Conservation (phyloP, 2,888 invertebrate species). For the Ligdia adustata region DNA sequence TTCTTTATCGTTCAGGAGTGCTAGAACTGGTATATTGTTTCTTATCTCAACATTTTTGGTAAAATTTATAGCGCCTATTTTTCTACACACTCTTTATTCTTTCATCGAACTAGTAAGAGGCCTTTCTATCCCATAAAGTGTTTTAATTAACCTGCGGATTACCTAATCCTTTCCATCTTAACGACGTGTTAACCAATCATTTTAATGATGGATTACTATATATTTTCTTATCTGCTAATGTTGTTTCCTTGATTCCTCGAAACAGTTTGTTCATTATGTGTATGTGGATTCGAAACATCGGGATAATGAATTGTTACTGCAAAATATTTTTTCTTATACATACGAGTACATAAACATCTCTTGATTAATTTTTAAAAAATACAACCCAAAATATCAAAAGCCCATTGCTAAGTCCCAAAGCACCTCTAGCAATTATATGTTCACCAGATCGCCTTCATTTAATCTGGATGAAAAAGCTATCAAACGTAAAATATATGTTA, state of each 20-base stretch:
- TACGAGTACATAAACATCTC: too few relatives aligned
- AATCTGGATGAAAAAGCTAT: slow-evolving; percentile 44
- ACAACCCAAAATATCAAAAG: too few relatives aligned
- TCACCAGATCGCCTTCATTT: slow-evolving; percentile 46
- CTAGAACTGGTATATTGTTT: too few relatives aligned
- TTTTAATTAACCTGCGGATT: slow-evolving; percentile 23
- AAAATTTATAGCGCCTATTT: too few relatives aligned
- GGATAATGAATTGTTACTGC: too few relatives aligned
- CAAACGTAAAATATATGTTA: slow-evolving; percentile 39
- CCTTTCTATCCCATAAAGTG: slow-evolving; percentile 16
- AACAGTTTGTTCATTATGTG: neutral
- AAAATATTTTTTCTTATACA: too few relatives aligned
- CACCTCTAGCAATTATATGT: slow-evolving; percentile 47
- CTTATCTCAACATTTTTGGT: too few relatives aligned
- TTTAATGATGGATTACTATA: slow-evolving; percentile 9
- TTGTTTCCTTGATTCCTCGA: neutral
- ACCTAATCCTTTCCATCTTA: slow-evolving; percentile 11
- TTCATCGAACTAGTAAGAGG: slow-evolving; percentile 26
- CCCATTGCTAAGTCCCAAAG: slow-evolving; percentile 38
- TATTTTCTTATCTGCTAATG: neutral
- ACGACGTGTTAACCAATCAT: slow-evolving; percentile 18
- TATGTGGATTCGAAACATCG: too few relatives aligned
- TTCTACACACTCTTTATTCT: slow-evolving; percentile 19
- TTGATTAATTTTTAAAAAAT: too few relatives aligned
- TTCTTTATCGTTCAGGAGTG: too few relatives aligned